A percentile compares a stretch with the other conserved stretches of the same genome.
These are phyloP conservation scores for Pan troglodytes DNA, from an alignment of 2,113 vertebrate species.

Conservation along the genomic window NHGRI_mPanTro3-v2.1_pri NC_072416.2:84662001-84662500, in stretches of 20 bases:
- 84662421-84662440: neutral
- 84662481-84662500: neutral
- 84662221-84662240: neutral
- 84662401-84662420: neutral
- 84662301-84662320: neutral
- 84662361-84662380: neutral
- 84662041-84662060: fast-evolving
- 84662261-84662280: fast-evolving
- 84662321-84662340: neutral
- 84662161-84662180: fast-evolving
- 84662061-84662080: neutral
- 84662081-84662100: fast-evolving
- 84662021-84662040: no score
- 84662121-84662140: neutral
- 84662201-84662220: neutral
- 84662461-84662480: neutral
- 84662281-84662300: neutral
- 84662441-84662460: fast-evolving
- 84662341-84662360: neutral
- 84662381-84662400: neutral
- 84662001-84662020: neutral
- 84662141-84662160: neutral
- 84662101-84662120: no score
- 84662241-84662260: no score
- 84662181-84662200: neutral